Conservation (phyloP, 2,797 vertebrate genomes). For the Eleutherodactylus coqui region DNA sequence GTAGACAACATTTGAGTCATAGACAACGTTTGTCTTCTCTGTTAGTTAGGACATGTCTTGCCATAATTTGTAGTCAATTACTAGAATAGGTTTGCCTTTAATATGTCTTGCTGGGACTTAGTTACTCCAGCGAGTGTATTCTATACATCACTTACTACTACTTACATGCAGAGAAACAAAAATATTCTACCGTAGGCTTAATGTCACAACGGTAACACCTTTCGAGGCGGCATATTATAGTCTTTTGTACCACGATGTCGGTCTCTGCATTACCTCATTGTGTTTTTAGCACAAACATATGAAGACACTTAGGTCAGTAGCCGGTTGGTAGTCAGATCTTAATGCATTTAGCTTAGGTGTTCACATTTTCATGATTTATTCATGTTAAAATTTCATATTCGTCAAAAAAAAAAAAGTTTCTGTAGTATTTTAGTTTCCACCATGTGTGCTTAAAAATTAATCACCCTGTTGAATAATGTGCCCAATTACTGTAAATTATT, state of each 20-base stretch:
- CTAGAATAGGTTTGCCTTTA: not conserved
- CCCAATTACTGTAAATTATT: slow-evolving; percentile 84
- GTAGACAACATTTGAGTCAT: not conserved
- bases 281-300: not conserved
- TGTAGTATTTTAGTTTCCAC: slow-evolving; percentile 67
- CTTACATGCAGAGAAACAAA: not conserved
- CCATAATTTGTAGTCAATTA: not conserved
- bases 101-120: not conserved
- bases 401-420: slow-evolving; percentile 60
- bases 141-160: not conserved
- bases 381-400: slow-evolving; percentile 56
- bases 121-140: not conserved
- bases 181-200: not conserved
- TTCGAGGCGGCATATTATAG: not conserved
- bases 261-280: not conserved
- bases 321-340: slow-evolving; percentile 4
- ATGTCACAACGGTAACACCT: not conserved
- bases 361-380: slow-evolving; percentile 52
- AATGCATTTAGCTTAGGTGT: slow-evolving; percentile 9
- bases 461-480: slow-evolving; percentile 82
- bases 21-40: not conserved
- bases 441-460: slow-evolving; percentile 82
- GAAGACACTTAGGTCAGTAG: slow-evolving; percentile 48
- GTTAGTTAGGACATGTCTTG: not conserved
- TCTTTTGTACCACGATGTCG: not conserved